Evolutionary conservation across 1,140 invertebrate species (phyloP).

Genomic region (Formica exsecta): DNA sequence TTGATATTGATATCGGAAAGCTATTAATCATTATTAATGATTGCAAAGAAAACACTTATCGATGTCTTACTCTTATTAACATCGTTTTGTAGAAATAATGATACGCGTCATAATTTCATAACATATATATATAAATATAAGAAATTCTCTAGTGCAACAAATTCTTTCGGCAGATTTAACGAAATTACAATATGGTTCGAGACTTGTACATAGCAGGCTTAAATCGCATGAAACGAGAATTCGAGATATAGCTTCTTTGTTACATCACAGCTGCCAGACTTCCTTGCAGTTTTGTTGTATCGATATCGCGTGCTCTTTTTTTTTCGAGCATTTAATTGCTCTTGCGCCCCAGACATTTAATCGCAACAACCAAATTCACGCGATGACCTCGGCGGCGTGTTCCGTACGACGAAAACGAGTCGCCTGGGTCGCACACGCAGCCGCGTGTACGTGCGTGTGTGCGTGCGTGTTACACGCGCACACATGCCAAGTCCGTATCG

Average conservation of each 20-base stretch:
- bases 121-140: background rate
- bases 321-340: slow-evolving; percentile 40
- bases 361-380: slow-evolving; percentile 72
- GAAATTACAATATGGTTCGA: background rate
- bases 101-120: too few relatives aligned
- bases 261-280: background rate
- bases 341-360: slow-evolving; percentile 62
- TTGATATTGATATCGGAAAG: background rate
- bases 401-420: slow-evolving; percentile 41
- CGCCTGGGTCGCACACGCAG: background rate
- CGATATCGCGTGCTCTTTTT: slow-evolving; percentile 6
- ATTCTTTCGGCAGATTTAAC: background rate
- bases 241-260: background rate
- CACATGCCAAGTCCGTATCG: slow-evolving; percentile 26
- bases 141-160: too few relatives aligned
- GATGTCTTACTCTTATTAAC: background rate
- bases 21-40: background rate
- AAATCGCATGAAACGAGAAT: background rate
- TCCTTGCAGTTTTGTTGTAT: background rate
- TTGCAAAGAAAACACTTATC: background rate
- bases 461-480: slow-evolving; percentile 5
- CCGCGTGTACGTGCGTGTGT: background rate
- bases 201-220: background rate
- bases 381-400: slow-evolving; percentile 76
- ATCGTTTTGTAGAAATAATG: background rate